Base-by-base conservation (phyloP, 2,888 invertebrate genomes). In the Pachydiplax longipennis region DNA sequence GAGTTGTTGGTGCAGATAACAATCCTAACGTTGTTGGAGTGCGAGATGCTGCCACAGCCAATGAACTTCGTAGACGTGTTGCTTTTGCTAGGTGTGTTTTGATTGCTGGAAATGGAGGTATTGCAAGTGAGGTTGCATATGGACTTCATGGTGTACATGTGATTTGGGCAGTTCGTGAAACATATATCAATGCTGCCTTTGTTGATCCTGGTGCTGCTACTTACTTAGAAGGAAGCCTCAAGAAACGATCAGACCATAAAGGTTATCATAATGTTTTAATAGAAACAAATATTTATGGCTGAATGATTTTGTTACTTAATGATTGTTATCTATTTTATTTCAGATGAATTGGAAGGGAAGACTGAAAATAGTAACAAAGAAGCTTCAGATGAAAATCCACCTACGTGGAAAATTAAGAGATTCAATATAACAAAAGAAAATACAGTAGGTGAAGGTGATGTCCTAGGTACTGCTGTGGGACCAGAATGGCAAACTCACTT, bases 81-180 rank as follows among this genome's bases (percentile, higher is more conserved):
- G 94, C 94, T 91, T 94, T 94, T 91, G 96, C 98, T 0, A 95
- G 95, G 82, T 96, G 95, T 94, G 95, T 99, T 93, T 94, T 98
- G 0, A 95, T 99, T 81, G 96, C 99, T 90, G 99, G 99, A 13
- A 99, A 99, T 95, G 99, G 99, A 58, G 99, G 99, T 22, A 99
- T 99, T 93, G 99, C 99, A 80, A 99, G 99, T 80, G 99, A 99
- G 95, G 95, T 99, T 92, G 97, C 98, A 91, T 97, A 98, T 94
- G 98, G 99, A 93, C 96, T 99, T 25, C 95, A 96, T 93, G 96
- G 97, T 31, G 96, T 98, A 90, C 83, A 91, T 65, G 91, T 99
- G 90, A 95, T 98, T 91, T 99, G 99, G 99, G 96, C 98, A 0
- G 96, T 99, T 83, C 98, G 98, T 94, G 98, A 99, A 94, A 96